Evolutionary conservation across 2,797 vertebrate genomes (phyloP).

Genomic region (Champsocephalus gunnari): DNA sequence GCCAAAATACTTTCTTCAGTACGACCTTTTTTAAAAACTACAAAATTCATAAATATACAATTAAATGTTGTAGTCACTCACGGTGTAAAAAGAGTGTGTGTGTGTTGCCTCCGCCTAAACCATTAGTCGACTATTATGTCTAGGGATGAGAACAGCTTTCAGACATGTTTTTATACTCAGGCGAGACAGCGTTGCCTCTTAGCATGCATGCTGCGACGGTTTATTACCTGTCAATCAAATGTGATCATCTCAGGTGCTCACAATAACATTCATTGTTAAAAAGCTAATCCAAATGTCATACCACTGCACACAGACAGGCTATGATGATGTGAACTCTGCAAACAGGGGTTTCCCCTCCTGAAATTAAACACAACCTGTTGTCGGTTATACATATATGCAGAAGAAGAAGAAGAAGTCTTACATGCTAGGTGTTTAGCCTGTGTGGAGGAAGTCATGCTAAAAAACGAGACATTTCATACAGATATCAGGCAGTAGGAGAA

Average conservation of each 20-base stretch:
- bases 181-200: slow-evolving; percentile 34
- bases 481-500: slow-evolving; percentile 54
- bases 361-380: slow-evolving; percentile 27
- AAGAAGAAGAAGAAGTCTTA: not conserved
- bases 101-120: slow-evolving; percentile 26
- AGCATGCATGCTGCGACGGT: slow-evolving; percentile 55
- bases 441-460: slow-evolving; percentile 63
- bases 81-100: slow-evolving; percentile 31
- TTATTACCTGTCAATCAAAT: slow-evolving; percentile 67
- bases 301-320: slow-evolving; percentile 55
- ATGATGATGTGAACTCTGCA: slow-evolving; percentile 36
- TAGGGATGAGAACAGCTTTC: slow-evolving; percentile 32
- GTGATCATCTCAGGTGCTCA: slow-evolving; percentile 56
- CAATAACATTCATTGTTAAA: slow-evolving; percentile 60
- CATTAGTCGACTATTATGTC: slow-evolving; percentile 17
- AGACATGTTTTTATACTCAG: slow-evolving; percentile 35
- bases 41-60: slow-evolving; percentile 62
- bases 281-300: slow-evolving; percentile 52
- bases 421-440: slow-evolving; percentile 31
- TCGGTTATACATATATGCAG: slow-evolving; percentile 2
- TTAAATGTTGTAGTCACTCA: slow-evolving; percentile 23
- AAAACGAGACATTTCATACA: slow-evolving; percentile 42
- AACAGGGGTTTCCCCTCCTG: slow-evolving; percentile 13
- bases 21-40: slow-evolving; percentile 18
- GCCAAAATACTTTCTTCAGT: slow-evolving; percentile 7